Evolutionary conservation across 2,797 vertebrate genomes (phyloP).

Genomic region (Phrynocephalus forsythii): DNA sequence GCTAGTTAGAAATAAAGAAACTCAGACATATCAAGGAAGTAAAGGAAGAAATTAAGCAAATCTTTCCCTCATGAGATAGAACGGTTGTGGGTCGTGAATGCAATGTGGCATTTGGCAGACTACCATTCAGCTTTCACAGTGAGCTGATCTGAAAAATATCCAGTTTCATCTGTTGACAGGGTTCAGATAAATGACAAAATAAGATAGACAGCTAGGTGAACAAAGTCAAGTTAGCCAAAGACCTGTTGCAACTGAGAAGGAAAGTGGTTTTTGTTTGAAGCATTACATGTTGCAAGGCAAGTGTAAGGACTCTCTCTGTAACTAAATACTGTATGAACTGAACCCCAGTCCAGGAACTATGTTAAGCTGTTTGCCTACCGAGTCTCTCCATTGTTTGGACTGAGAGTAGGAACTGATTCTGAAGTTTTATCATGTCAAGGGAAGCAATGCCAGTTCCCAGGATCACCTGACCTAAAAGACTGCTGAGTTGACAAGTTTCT

Average conservation of each 20-base stretch:
- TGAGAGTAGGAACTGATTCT: not conserved
- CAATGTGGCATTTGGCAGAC: not conserved
- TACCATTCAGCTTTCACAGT: not conserved
- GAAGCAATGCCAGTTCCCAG: not conserved
- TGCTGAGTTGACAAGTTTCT: not conserved
- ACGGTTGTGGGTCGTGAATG: not conserved
- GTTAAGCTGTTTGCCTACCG: constrained; percentile 1
- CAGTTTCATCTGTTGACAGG: not conserved
- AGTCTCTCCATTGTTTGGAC: not conserved
- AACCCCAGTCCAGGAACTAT: not conserved
- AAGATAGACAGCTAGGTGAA: not conserved
- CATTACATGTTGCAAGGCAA: not conserved
- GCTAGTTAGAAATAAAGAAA: not conserved
- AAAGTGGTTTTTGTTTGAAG: constrained; percentile 7
- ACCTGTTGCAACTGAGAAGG: not conserved
- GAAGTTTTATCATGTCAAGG: not conserved
- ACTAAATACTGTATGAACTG: not conserved
- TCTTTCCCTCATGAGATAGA: not conserved
- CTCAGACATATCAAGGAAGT: constrained; percentile 1
- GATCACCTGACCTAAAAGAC: not conserved
- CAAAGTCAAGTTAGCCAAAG: constrained; percentile 8
- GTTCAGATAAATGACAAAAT: not conserved
- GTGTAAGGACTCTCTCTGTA: not conserved
- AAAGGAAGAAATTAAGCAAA: constrained; percentile 22
- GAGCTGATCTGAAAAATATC: not conserved